phyloP scores from a whole-genome alignment of 2,797 vertebrate species.

The Catharus ustulatus region DNA sequence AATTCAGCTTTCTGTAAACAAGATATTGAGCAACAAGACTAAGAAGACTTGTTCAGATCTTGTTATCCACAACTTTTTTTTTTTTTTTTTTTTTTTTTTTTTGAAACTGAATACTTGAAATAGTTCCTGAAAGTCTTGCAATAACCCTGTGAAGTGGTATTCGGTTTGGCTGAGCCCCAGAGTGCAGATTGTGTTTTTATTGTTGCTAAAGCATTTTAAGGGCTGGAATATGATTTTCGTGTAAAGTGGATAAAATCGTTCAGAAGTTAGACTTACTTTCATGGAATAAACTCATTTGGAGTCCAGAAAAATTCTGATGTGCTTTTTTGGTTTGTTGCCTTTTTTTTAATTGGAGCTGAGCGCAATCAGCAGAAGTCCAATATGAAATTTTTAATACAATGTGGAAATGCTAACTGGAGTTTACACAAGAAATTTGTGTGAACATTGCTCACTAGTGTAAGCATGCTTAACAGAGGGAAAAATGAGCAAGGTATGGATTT shows the following conservation, averaged over 20 bases:
- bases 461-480: not conserved
- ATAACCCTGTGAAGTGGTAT: not conserved
- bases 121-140: not conserved
- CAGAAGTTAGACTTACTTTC: not conserved
- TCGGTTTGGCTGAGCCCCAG: not conserved
- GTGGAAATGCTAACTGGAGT: not conserved
- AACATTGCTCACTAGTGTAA: not conserved
- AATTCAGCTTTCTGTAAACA: not conserved
- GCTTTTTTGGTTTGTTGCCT: not conserved
- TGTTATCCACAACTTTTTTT: not conserved
- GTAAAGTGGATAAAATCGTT: not conserved
- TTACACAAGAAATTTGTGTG: not conserved
- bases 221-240: not conserved
- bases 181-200: not conserved
- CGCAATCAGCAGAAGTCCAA: not conserved
- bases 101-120: not conserved
- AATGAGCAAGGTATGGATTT: not conserved
- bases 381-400: not conserved
- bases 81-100: not conserved
- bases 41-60: not conserved
- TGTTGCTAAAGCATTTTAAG: not conserved
- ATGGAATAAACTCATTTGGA: not conserved
- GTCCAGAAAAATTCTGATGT: not conserved
- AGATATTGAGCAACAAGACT: not conserved
- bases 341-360: not conserved